Evolutionary conservation across 2,797 vertebrate genomes (phyloP), one percentile per base, ranked within the genome.

Genomic region (Muscicapa comitata): DNA sequence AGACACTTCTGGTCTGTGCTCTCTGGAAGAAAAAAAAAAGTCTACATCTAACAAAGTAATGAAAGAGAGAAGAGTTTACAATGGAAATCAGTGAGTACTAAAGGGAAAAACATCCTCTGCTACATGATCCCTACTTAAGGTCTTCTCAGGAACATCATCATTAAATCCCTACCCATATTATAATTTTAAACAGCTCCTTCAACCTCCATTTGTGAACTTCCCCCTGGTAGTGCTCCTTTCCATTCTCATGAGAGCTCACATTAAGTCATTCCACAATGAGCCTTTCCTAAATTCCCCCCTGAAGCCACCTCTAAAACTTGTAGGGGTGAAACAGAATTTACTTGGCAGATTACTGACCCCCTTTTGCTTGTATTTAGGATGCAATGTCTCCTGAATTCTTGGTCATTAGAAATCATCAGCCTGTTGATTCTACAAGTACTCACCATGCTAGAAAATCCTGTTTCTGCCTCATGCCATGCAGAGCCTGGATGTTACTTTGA

Each of bases 381-480:
- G 62, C 51, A 65, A 42, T 54, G 66, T 68, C 88, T 95, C 70
- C 43, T 81, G 74, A 88, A 90, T 93, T 84, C 77, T 62, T 65
- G 54, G 62, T 88, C 86, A 68, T 88, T 86, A 86, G 70, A 90
- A 95, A 94, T 90, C 74, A 90, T n/a, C 79, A 78, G 61, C 58
- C 66, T 78, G 79, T 86, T 95, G 70, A 90, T 77, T 86, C 66
- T 81, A 58, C 61, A 95, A 74, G 79, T 83, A 94, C 88, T 96
- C 80, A 88, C 90, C 38, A 0, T 33, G 76, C 95, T 88, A 95
- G 96, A 96, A 95, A 96, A 93, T 94, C 96, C 94, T 90, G 95
- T 94, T 95, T 93, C 88, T 92, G 58, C 73, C 70, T 92, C 88
- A 88, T 90, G 66, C 86, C 93, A 84, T 68, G 66, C 86, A 65